phyloP scores from a whole-genome alignment of 2,797 vertebrate species.

The Bothrops alternatus region DNA sequence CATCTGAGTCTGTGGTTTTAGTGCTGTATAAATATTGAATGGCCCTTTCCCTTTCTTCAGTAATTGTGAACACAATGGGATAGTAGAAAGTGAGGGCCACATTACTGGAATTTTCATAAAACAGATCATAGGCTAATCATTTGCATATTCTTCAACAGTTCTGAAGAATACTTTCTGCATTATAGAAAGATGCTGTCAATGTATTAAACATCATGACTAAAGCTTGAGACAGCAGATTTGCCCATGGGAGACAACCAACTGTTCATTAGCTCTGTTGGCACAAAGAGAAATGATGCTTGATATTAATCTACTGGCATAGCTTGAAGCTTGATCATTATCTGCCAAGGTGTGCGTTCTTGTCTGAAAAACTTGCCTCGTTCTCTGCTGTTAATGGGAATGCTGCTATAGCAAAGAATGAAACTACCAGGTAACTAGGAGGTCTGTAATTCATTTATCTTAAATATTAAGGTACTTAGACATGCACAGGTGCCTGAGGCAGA shows the following conservation, averaged over 20 bases:
- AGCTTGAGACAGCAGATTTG: constrained; percentile 58
- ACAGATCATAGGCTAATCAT: constrained; percentile 40
- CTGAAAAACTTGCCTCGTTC: constrained; percentile 41
- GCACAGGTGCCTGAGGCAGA: neutral
- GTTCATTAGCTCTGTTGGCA: constrained; percentile 65
- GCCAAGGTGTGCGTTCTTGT: constrained; percentile 56
- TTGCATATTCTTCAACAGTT: constrained; percentile 43
- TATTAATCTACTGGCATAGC: constrained; percentile 58
- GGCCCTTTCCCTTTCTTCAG: constrained; percentile 11
- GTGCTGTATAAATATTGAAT: constrained; percentile 22
- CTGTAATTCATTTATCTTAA: constrained; percentile 32
- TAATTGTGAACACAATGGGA: constrained; percentile 43
- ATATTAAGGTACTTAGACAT: neutral
- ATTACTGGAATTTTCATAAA: constrained; percentile 26
- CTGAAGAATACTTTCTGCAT: constrained; percentile 27
- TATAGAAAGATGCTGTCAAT: constrained; percentile 34
- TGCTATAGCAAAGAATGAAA: neutral
- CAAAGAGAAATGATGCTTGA: constrained; percentile 60
- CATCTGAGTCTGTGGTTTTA: neutral
- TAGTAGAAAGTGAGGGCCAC: constrained; percentile 54
- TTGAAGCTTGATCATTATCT: constrained; percentile 59
- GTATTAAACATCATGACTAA: constrained; percentile 46
- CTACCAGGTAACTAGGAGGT: constrained; percentile 25
- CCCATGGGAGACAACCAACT: constrained; percentile 60
- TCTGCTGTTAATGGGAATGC: constrained; percentile 27